These are phyloP conservation scores for Spilogale gracilis DNA, from an alignment of 2,113 vertebrate genomes.

Conservation along the genomic window DNA sequence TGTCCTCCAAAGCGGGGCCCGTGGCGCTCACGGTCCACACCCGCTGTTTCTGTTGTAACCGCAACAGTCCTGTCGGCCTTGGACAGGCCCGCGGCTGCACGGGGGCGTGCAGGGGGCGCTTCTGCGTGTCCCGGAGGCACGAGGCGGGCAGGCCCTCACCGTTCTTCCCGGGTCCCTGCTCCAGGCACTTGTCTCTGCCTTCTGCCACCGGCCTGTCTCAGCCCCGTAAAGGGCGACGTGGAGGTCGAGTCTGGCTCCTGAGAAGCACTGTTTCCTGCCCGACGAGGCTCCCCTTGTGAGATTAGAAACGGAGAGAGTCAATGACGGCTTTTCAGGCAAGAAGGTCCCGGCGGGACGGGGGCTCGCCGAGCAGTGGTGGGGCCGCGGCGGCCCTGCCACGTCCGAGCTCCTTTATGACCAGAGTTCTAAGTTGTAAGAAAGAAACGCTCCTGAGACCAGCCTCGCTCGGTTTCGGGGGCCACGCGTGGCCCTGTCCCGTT, in stretches of 20 bases:
- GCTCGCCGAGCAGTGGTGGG: accelerated
- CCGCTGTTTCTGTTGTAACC: neutral
- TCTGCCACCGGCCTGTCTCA: neutral
- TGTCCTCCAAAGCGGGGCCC: too few species aligned
- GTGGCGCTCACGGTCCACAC: accelerated
- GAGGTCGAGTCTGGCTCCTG: neutral
- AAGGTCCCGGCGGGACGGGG: too few species aligned
- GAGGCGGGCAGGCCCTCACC: accelerated
- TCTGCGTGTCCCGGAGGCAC: accelerated
- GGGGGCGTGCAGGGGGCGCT: neutral
- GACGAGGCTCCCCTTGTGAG: neutral
- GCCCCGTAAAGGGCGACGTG: accelerated
- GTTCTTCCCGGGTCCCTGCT: neutral
- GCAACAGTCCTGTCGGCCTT: neutral
- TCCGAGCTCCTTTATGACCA: neutral
- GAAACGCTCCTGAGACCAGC: too few species aligned
- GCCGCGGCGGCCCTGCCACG: accelerated
- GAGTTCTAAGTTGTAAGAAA: neutral
- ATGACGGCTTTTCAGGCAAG: accelerated
- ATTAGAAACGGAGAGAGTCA: accelerated
- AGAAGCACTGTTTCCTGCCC: neutral
- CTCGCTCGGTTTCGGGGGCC: accelerated
- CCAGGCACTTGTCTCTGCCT: too few species aligned
- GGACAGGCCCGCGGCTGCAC: neutral
- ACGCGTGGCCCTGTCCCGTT: neutral